These are phyloP conservation scores for Cryptus armator DNA, from an alignment of 2,888 invertebrate species.

Conservation along the genomic window DNA sequence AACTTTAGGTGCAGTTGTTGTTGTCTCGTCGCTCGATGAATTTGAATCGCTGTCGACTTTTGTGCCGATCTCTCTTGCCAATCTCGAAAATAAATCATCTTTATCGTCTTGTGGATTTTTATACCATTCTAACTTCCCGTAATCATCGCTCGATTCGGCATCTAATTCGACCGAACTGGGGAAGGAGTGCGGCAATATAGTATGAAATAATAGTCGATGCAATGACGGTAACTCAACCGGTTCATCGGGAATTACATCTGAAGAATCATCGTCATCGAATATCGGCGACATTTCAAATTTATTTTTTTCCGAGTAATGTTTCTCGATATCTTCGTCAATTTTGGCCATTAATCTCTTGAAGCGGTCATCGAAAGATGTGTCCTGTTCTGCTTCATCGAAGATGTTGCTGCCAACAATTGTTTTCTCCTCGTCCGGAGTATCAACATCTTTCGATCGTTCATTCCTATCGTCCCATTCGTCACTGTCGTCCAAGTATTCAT, in stretches of 20 bases:
- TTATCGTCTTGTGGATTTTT: background rate
- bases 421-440: background rate
- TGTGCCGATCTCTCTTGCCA: background rate
- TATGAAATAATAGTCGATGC: background rate
- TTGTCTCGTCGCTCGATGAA: slow-evolving; percentile 47
- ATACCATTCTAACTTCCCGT: too few relatives aligned
- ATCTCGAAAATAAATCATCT: too few relatives aligned
- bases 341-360: background rate
- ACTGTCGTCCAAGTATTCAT: background rate
- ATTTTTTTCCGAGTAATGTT: background rate
- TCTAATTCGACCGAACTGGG: background rate
- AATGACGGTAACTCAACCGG: background rate
- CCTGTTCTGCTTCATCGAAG: background rate
- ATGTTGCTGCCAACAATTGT: background rate
- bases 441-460: background rate
- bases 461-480: background rate
- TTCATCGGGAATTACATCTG: background rate
- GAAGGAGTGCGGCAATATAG: background rate
- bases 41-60: slow-evolving; percentile 14
- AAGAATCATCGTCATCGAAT: background rate
- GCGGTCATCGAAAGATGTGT: background rate
- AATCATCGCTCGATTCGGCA: background rate
- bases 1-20: background rate
- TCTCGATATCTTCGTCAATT: background rate
- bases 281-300: background rate